Evolutionary conservation across 2,797 vertebrate species (phyloP), one percentile per base, ranked within the genome.

Genomic region (Chelon auratus): DNA sequence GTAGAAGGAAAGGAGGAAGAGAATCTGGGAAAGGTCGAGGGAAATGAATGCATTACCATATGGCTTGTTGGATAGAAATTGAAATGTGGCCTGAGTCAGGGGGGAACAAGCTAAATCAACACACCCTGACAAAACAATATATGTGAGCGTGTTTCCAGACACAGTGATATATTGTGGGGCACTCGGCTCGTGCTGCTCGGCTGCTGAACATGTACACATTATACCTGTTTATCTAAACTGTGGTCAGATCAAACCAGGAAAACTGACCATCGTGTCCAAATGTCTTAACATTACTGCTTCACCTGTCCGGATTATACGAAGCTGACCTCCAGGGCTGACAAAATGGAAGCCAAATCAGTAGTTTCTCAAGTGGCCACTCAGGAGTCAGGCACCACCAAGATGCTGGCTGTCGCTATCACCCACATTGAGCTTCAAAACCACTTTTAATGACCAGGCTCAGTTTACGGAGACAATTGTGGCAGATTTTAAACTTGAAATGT

Each of bases 31-130:
- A 56, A 72, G 62, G 22, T 42, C 3, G 14, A 73, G 53, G 33
- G 79, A 67, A 26, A 52, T 64, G 37, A 85, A 61, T 51, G 18
- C 22, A 73, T 81, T 80, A 77, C 78, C 84, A 85, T 77, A 81
- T 81, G 81, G 77, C 12, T 50, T 66, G 40, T 30, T 77, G 76
- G 36, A 61, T 12, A 51, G 18, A 72, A 73, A 66, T 33, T 63
- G 61, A 86, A 69, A 78, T 71, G 66, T 11, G 62, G 52, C 56
- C 60, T 0, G 45, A 86, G 73, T 77, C 62, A 50, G 40, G 36
- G 22, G 22, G 30, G 42, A 68, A 37, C 22, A 24, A 42, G 11
- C 20, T 6, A 22, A 9, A 14, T 9, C 53, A 10, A 43, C 24
- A 59, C 13, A 42, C 17, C 30, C 17, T 20, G 2, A 22, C 24